Evolutionary conservation across 2,113 vertebrate species (phyloP).

Genomic region (Chamaea fasciata): DNA sequence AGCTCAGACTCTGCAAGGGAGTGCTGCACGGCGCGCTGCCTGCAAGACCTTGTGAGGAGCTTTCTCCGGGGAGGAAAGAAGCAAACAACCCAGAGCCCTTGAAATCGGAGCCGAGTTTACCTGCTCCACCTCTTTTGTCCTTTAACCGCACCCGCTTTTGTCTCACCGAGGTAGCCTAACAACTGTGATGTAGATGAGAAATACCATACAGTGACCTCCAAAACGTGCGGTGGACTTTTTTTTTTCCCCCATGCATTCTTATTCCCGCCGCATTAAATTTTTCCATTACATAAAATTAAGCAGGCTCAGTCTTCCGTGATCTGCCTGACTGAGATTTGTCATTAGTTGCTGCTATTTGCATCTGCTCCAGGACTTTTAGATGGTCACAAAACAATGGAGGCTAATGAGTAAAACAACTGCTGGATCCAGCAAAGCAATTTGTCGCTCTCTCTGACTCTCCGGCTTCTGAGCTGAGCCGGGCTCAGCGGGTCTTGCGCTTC

Average conservation of each 20-base stretch:
- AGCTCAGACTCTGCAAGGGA: not conserved
- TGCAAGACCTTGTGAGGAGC: not conserved
- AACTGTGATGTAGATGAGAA: not conserved
- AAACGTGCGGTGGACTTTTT: not conserved
- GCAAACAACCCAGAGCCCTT: not conserved
- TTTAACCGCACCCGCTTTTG: not conserved
- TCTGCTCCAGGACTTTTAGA: not conserved
- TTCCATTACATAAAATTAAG: not conserved
- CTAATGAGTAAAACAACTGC: conserved; percentile 29
- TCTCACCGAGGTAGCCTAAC: not conserved
- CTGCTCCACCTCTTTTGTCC: not conserved
- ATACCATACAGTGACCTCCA: conserved; percentile 17
- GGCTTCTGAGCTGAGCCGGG: not conserved
- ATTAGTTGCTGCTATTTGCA: conserved; percentile 3
- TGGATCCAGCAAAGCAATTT: not conserved
- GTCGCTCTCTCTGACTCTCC: not conserved
- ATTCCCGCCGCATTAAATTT: not conserved
- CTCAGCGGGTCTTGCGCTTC: not conserved
- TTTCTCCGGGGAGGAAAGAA: not conserved
- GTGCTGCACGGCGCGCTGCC: not conserved
- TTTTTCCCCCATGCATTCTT: not conserved
- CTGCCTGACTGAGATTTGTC: not conserved
- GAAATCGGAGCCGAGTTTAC: not conserved
- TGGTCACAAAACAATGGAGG: not conserved
- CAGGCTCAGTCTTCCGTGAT: not conserved